Percentiles rank a stretch among this genome's conserved stretches.
Evolutionary conservation across 2,797 vertebrate genomes (phyloP).

Genomic region (Helarctos malayanus): DNA sequence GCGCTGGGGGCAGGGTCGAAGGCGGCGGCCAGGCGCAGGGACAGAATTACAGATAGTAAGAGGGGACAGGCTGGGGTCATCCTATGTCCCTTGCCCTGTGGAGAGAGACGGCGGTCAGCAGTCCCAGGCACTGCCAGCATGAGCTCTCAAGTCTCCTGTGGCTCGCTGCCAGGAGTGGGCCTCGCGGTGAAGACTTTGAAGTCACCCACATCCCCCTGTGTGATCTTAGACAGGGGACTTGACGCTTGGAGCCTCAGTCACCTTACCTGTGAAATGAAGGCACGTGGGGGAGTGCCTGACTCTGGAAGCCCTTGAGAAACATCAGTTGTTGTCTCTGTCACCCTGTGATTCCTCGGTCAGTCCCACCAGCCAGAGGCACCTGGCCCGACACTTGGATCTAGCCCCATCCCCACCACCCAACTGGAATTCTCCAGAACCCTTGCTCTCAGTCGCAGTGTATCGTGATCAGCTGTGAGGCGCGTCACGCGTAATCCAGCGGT

Average conservation of each 20-base stretch:
- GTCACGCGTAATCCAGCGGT: constrained; percentile 54
- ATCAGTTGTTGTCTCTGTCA: background rate
- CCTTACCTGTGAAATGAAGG: constrained; percentile 27
- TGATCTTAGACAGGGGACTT: background rate
- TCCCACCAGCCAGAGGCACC: constrained; percentile 6
- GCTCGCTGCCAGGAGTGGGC: background rate
- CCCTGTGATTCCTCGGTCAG: background rate
- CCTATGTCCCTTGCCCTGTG: constrained; percentile 99
- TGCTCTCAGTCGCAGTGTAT: constrained; percentile 14
- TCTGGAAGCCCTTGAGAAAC: background rate
- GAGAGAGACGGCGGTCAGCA: constrained; percentile 77
- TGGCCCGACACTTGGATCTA: background rate
- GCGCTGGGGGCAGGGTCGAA: constrained; percentile 93
- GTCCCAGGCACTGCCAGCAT: background rate
- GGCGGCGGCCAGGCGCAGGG: constrained; percentile 94
- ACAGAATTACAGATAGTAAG: constrained; percentile 99
- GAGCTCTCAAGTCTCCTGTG: background rate
- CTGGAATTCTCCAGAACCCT: background rate
- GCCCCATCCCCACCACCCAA: background rate
- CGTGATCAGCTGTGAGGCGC: constrained; percentile 60
- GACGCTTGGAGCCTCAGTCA: constrained; percentile 35
- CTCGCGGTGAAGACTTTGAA: background rate
- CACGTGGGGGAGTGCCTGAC: background rate
- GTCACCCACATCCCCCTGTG: background rate
- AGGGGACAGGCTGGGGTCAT: constrained; percentile 99